A percentile compares a stretch with the other conserved stretches of the same genome.
Evolutionary conservation across 2,888 invertebrate genomes (phyloP).

Genomic region (Schizotus pectinicornis): DNA sequence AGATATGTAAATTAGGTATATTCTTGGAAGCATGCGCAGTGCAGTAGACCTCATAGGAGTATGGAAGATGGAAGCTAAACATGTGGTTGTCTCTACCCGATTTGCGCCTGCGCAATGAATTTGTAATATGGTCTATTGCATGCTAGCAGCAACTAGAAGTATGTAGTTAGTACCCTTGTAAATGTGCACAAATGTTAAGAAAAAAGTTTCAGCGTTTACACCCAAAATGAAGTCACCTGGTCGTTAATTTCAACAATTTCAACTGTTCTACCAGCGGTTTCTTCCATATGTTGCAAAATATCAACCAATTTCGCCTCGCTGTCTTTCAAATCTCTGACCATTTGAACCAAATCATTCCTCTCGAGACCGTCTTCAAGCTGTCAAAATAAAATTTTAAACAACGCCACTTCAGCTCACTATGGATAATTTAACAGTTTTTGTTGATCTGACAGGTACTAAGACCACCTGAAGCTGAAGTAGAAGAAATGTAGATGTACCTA

Average conservation of each 20-base stretch:
- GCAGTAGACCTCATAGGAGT: no score
- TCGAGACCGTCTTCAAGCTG: conserved; percentile 37
- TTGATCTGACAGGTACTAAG: conserved; percentile 11
- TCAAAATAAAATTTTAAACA: conserved; percentile 24
- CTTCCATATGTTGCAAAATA: conserved; percentile 59
- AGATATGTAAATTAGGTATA: no score
- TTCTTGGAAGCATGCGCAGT: no score
- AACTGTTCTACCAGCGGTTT: conserved; percentile 13
- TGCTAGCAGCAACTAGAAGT: not conserved
- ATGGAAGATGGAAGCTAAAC: no score
- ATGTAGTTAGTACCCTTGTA: not conserved
- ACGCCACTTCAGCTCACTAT: no score
- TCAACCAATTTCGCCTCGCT: conserved; percentile 71
- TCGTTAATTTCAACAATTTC: conserved; percentile 31
- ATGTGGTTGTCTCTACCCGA: no score
- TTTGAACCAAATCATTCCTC: conserved; percentile 59
- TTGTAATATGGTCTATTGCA: no score
- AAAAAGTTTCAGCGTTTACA: not conserved
- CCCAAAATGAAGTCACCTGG: conserved; percentile 29
- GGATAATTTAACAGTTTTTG: not conserved
- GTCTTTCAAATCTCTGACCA: conserved; percentile 72
- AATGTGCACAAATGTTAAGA: not conserved
- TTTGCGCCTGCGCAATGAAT: no score
- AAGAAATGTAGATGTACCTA: no score
- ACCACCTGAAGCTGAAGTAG: not conserved